Percentiles rank a stretch among this genome's conserved stretches.
Conservation (phyloP, 2,113 vertebrate genomes). For the Tenrec ecaudatus region DNA sequence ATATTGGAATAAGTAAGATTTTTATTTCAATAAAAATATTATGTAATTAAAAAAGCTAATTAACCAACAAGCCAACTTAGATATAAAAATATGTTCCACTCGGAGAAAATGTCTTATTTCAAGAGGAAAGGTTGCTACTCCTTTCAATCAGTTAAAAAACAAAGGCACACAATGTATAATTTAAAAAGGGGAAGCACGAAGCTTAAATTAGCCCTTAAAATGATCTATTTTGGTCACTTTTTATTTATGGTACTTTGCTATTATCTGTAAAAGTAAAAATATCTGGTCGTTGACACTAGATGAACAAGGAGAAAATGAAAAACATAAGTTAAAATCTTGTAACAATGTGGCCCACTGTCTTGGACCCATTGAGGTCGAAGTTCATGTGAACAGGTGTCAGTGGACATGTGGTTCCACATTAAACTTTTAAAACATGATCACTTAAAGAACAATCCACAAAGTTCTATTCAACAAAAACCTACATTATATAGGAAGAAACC, state of each 20-base stretch:
- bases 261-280: conserved; percentile 60
- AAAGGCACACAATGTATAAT: neutral
- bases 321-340: neutral
- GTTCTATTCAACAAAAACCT: neutral
- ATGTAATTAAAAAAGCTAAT: neutral
- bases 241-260: conserved; percentile 5
- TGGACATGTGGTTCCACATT: neutral
- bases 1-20: too few relatives aligned
- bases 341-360: neutral
- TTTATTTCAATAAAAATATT: too few relatives aligned
- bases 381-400: neutral
- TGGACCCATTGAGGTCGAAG: too few relatives aligned
- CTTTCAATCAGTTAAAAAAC: neutral
- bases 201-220: conserved; percentile 66
- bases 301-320: conserved; percentile 14
- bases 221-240: conserved; percentile 47
- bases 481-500: neutral
- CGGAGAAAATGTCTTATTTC: conserved; percentile 54
- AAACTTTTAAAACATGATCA: neutral
- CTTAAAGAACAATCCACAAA: neutral
- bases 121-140: neutral
- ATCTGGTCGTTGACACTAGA: neutral
- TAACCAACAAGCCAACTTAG: neutral
- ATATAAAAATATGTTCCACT: neutral
- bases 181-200: conserved; percentile 58